phyloP scores from a whole-genome alignment of 2,888 invertebrate genomes.

The Hipparchia semele region DNA sequence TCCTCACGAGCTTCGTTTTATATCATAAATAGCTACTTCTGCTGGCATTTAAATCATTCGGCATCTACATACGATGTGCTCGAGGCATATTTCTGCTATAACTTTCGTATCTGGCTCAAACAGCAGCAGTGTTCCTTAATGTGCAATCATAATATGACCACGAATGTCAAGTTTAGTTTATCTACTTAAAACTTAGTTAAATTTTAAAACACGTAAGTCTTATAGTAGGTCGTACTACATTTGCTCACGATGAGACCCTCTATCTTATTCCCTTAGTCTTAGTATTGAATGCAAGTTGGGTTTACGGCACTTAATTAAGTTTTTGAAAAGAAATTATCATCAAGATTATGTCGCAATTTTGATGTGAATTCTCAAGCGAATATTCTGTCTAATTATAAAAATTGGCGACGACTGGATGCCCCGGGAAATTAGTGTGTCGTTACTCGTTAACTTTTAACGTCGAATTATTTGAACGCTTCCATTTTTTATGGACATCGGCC shows the following conservation, averaged over 20 bases:
- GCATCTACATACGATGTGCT: too few relatives aligned
- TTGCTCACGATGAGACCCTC: background rate
- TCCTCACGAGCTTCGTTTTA: too few relatives aligned
- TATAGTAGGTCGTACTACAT: too few relatives aligned
- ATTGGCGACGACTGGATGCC: constrained; percentile 26
- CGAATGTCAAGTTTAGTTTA: too few relatives aligned
- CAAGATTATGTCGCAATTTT: constrained; percentile 30
- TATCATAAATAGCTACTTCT: too few relatives aligned
- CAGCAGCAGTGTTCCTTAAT: too few relatives aligned
- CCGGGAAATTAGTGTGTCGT: constrained; percentile 28
- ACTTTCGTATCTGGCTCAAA: too few relatives aligned
- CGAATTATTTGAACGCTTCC: constrained; percentile 14
- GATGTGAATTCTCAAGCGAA: constrained; percentile 30
- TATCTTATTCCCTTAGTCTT: background rate
- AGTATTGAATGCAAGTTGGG: constrained; percentile 33
- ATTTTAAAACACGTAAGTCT: too few relatives aligned
- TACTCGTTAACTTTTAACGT: constrained; percentile 24
- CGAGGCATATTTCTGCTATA: too few relatives aligned
- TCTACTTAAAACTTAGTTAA: too few relatives aligned
- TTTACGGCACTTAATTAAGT: constrained; percentile 46
- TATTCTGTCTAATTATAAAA: constrained; percentile 33
- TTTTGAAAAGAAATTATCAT: constrained; percentile 35
- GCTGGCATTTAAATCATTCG: too few relatives aligned
- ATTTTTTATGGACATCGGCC: constrained; percentile 5
- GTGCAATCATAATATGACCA: too few relatives aligned